Conservation (phyloP, 30 jellyfish, hydroid and myxozoan genomes). For the Turritopsis dohrnii region DNA sequence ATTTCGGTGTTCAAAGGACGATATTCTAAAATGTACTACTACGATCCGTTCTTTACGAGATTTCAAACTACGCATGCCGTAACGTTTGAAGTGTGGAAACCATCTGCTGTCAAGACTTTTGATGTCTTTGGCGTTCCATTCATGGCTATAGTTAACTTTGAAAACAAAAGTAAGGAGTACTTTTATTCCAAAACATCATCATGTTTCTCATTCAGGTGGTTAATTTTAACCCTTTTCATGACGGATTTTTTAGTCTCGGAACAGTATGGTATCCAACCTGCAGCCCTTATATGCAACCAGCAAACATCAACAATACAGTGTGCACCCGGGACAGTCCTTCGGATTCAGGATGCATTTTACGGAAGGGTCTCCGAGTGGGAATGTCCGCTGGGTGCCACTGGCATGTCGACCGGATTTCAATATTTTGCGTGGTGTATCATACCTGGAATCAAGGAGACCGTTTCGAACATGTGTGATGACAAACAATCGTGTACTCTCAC, state of each 20-base stretch:
- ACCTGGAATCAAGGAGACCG: constrained; percentile 23
- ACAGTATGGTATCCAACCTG: constrained; percentile 33
- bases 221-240: background rate
- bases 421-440: constrained; percentile 1
- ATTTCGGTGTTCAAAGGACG: constrained; percentile 14
- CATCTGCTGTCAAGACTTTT: constrained; percentile 50
- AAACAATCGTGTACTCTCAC: constrained; percentile 39
- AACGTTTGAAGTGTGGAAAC: constrained; percentile 33
- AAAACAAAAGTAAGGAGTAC: constrained; percentile 35
- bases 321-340: constrained; percentile 46
- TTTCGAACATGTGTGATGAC: constrained; percentile 53
- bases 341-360: constrained; percentile 51
- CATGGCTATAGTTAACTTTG: constrained; percentile 38
- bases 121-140: constrained; percentile 54
- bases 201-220: background rate
- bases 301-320: constrained; percentile 30
- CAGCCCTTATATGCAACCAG: constrained; percentile 48
- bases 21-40: constrained; percentile 56
- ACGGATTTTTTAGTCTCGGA: constrained; percentile 22
- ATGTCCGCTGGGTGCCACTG: constrained; percentile 39
- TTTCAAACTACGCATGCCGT: constrained; percentile 48
- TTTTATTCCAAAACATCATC: no score
- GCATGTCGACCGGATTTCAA: background rate
- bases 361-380: constrained; percentile 56
- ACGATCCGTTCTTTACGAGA: constrained; percentile 13